phyloP scores from a whole-genome alignment of 2,888 invertebrate genomes.

The Capitulum mitella region DNA sequence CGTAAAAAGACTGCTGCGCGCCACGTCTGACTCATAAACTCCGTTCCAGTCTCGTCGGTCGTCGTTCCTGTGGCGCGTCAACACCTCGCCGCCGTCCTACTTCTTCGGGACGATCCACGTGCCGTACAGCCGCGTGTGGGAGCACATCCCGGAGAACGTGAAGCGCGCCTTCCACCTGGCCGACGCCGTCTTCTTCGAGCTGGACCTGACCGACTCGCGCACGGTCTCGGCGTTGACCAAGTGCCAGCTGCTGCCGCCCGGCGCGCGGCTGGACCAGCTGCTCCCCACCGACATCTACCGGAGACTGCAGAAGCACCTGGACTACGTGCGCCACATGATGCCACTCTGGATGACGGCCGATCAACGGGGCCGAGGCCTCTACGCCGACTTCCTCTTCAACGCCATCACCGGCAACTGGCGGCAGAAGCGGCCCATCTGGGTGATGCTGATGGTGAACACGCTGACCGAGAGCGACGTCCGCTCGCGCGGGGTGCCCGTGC shows the following conservation, averaged over 20 bases:
- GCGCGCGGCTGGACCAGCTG: constrained; percentile 38
- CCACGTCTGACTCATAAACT: too few relatives aligned
- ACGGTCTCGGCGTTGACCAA: constrained; percentile 46
- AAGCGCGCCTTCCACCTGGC: constrained; percentile 47
- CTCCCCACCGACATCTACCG: constrained; percentile 46
- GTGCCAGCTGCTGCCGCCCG: constrained; percentile 47
- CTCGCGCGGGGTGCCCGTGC: constrained; percentile 47
- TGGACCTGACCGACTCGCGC: constrained; percentile 49
- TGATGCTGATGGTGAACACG: constrained; percentile 51
- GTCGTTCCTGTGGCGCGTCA: constrained; percentile 38
- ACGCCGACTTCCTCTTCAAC: constrained; percentile 48
- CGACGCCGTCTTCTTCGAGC: constrained; percentile 50
- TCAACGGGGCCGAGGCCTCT: constrained; percentile 42
- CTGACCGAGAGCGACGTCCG: constrained; percentile 48
- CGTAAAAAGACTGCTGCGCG: too few relatives aligned
- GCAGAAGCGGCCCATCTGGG: constrained; percentile 51
- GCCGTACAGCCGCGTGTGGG: constrained; percentile 51
- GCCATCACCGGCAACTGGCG: constrained; percentile 50
- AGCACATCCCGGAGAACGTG: constrained; percentile 48
- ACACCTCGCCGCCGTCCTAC: constrained; percentile 43
- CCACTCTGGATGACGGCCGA: constrained; percentile 46
- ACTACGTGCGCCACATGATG: constrained; percentile 45
- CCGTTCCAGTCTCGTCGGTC: neutral
- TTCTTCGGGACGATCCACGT: constrained; percentile 54
- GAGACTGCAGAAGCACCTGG: constrained; percentile 47